phyloP scores from a whole-genome alignment of 2,888 invertebrate species.

The Ecdyonurus torrentis region DNA sequence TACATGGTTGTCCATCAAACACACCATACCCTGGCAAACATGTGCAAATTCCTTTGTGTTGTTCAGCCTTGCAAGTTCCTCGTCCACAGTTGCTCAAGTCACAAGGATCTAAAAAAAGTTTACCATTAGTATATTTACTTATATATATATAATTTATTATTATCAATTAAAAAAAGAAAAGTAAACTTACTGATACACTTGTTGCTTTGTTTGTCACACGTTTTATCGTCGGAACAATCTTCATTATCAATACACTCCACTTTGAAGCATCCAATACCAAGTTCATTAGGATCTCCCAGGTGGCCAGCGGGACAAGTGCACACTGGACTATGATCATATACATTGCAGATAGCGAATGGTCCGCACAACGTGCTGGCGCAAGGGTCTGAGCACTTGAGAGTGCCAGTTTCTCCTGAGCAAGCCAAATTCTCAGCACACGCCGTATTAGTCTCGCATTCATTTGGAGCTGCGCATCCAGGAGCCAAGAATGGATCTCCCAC shows the following conservation, averaged over 20 bases:
- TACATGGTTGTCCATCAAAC: constrained; percentile 44
- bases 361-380: constrained; percentile 57
- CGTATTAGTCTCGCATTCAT: constrained; percentile 53
- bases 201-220: constrained; percentile 55
- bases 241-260: constrained; percentile 67
- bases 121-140: not conserved
- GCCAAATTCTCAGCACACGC: constrained; percentile 61
- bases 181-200: constrained; percentile 53
- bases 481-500: constrained; percentile 53
- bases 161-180: not conserved
- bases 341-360: constrained; percentile 55
- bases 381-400: constrained; percentile 65
- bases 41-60: constrained; percentile 54
- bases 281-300: constrained; percentile 63
- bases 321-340: constrained; percentile 48
- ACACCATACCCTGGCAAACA: constrained; percentile 61
- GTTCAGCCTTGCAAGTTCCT: constrained; percentile 54
- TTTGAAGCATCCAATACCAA: constrained; percentile 66
- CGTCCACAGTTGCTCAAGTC: constrained; percentile 60
- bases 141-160: not conserved
- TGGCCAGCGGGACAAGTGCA: constrained; percentile 68
- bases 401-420: constrained; percentile 36
- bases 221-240: constrained; percentile 58
- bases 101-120: constrained; percentile 50
- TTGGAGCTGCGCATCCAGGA: constrained; percentile 60